phyloP scores from a whole-genome alignment of 2,888 invertebrate genomes.

The Chesias legatella region DNA sequence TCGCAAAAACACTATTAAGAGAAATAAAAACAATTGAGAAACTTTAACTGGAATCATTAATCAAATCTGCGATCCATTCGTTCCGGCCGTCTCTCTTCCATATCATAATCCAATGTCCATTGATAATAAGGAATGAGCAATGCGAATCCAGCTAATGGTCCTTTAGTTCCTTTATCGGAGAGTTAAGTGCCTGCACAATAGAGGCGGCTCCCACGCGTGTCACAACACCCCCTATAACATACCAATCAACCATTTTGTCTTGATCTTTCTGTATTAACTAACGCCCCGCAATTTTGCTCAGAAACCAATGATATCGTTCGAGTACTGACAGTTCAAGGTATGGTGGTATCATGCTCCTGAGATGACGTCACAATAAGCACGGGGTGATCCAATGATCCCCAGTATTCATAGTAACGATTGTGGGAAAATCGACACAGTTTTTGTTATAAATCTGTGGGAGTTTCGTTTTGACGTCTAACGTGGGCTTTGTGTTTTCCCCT shows the following conservation, averaged over 20 bases:
- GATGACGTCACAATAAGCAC: conserved; percentile 53
- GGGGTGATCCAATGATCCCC: conserved; percentile 66
- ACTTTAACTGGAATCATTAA: conserved; percentile 26
- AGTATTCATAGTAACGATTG: conserved; percentile 62
- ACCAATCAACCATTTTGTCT: conserved; percentile 34
- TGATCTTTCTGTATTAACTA: conserved; percentile 41
- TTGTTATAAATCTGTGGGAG: conserved; percentile 76
- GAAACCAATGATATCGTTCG: conserved; percentile 1
- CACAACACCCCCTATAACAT: conserved; percentile 70
- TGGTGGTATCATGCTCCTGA: conserved; percentile 39
- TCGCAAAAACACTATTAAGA: conserved; percentile 1
- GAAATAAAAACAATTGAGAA: conserved; percentile 5
- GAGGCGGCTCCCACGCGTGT: conserved; percentile 75
- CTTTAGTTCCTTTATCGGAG: conserved; percentile 74
- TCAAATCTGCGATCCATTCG: conserved; percentile 32
- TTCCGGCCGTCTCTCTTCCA: conserved; percentile 55
- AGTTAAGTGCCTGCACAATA: conserved; percentile 76
- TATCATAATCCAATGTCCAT: conserved; percentile 75
- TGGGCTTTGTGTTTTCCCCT: conserved; percentile 43
- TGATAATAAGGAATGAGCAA: conserved; percentile 74
- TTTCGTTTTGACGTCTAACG: conserved; percentile 62
- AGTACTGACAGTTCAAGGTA: conserved; percentile 37
- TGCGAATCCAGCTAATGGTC: conserved; percentile 75
- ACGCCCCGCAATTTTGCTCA: conserved; percentile 7
- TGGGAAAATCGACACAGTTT: conserved; percentile 74